phyloP scores from a whole-genome alignment of 2,113 vertebrate species.

The Psephotus haematonotus region DNA sequence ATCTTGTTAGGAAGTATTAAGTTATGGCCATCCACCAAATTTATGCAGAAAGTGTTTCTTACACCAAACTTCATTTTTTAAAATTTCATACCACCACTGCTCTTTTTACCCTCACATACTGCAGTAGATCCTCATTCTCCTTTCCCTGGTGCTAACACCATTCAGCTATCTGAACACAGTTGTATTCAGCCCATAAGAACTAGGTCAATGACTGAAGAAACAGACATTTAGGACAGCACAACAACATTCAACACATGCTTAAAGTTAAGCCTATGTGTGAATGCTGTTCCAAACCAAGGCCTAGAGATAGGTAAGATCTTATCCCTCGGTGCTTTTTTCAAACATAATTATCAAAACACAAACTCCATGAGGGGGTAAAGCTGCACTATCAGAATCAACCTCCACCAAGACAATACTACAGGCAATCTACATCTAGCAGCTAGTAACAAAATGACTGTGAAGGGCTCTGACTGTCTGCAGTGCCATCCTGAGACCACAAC shows the following conservation, averaged over 20 bases:
- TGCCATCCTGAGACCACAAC: not conserved
- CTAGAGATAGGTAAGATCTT: not conserved
- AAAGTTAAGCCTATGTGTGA: not conserved
- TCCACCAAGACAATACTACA: not conserved
- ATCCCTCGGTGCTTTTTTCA: not conserved
- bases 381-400: not conserved
- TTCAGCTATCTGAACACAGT: not conserved
- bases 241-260: not conserved
- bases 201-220: not conserved
- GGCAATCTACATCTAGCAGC: not conserved
- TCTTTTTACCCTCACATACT: not conserved
- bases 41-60: not conserved
- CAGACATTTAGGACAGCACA: not conserved
- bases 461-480: not conserved
- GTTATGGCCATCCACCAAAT: not conserved
- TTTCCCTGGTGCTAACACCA: not conserved
- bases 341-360: not conserved
- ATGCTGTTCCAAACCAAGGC: not conserved
- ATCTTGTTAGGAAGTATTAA: not conserved
- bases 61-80: not conserved
- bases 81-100: not conserved
- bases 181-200: not conserved
- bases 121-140: not conserved
- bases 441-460: not conserved
- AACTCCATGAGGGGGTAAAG: fast-evolving